Evolutionary conservation across 2,797 vertebrate species (phyloP), one percentile per base, ranked within the genome.

Genomic region (Pristis pectinata): DNA sequence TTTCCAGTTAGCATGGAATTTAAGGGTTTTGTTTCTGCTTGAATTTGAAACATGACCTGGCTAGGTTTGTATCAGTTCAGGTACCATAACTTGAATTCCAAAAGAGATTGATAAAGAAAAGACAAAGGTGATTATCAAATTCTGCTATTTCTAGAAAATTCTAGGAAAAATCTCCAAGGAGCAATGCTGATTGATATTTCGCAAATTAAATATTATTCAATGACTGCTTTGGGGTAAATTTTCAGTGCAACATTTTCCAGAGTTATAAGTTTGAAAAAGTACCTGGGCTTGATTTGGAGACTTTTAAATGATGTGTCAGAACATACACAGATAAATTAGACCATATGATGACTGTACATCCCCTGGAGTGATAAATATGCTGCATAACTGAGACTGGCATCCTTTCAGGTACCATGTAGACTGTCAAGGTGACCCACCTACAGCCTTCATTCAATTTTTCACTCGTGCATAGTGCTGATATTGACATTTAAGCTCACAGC

Each of bases 341-440:
- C 92, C 92, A 76, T 94, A 76, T 94, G 92, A 94, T 94, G 70
- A 76, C 70, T 76, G 64, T 93, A 56, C 30, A 19, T 94, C n/a
- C 70, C 92, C 92, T 53, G 70, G 92, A 76, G 92, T 74, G 92
- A 94, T 49, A 94, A 94, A 94, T 74, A 94, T 94, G 92, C 70
- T 94, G 92, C 92, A 72, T 7, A 94, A 94, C 49, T 53, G 92
- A 53, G 92, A 74, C 92, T 94, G 92, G 92, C 92, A 94, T 19
- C 30, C 41, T 94, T 94, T 74, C 92, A 94, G 87, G 61, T 41
- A 37, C 61, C 59, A 91, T 22, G 64, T 37, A 91, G 44, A 8
- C 41, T 74, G 70, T 94, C 92, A 94, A 94, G 92, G 92, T 94
- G 92, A 94, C 92, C 70, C 92, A 72, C 67, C 92, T 53, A 76